These are phyloP conservation scores for Serranus cabrilla DNA, from an alignment of 2,797 vertebrate species.

Conservation along the genomic window DNA sequence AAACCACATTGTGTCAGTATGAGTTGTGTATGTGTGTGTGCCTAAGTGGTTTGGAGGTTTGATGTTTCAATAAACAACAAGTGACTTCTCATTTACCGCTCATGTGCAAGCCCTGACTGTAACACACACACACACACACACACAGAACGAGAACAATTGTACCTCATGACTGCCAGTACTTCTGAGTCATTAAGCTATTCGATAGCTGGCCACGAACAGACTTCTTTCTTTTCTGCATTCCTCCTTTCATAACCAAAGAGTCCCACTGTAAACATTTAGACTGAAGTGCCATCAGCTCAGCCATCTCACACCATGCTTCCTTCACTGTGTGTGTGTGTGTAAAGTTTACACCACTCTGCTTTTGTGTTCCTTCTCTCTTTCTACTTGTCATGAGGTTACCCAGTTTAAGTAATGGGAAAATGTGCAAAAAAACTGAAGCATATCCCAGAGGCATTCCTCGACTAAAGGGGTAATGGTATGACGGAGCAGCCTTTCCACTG, in stretches of 20 bases:
- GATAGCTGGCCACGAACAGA: slow-evolving; percentile 61
- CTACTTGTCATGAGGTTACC: slow-evolving; percentile 34
- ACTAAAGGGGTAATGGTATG: slow-evolving; percentile 37
- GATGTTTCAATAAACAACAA: slow-evolving; percentile 68
- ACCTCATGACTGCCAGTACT: slow-evolving; percentile 72
- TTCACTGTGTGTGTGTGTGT: slow-evolving; percentile 34
- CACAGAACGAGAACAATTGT: slow-evolving; percentile 54
- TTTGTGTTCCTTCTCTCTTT: slow-evolving; percentile 27
- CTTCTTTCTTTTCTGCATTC: slow-evolving; percentile 72
- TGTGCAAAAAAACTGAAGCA: slow-evolving; percentile 50
- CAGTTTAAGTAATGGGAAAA: slow-evolving; percentile 49
- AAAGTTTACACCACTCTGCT: slow-evolving; percentile 31
- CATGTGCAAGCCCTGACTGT: slow-evolving; percentile 49
- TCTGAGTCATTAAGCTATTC: slow-evolving; percentile 80
- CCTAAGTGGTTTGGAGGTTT: slow-evolving; percentile 35
- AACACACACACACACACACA: slow-evolving; percentile 38
- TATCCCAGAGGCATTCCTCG: slow-evolving; percentile 55
- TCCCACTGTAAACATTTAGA: slow-evolving; percentile 80
- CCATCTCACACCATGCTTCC: slow-evolving; percentile 42
- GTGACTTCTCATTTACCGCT: slow-evolving; percentile 71
- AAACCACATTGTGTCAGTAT: slow-evolving; percentile 46
- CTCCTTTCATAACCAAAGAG: slow-evolving; percentile 71
- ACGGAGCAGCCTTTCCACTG: slow-evolving; percentile 43
- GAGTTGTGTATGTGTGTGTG: slow-evolving; percentile 44
- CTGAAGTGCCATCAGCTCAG: slow-evolving; percentile 64